Evolutionary conservation across 2,113 vertebrate genomes (phyloP).

Genomic region (Phrynosoma blainvillii): DNA sequence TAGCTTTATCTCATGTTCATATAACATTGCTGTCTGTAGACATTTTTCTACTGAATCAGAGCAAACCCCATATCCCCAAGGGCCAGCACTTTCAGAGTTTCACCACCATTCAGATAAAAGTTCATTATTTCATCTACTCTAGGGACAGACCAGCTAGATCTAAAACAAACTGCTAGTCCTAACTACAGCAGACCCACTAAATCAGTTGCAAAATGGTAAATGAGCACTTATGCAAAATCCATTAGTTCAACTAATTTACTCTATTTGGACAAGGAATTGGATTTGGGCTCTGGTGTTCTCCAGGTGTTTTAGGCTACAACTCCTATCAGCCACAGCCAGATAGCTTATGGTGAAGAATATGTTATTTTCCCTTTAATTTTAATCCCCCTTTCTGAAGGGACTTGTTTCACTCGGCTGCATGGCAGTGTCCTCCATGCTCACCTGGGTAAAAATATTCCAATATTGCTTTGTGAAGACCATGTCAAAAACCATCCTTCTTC

Average conservation of each 20-base stretch:
- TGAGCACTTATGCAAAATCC: too few species aligned
- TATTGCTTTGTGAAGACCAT: not conserved
- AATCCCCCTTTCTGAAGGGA: not conserved
- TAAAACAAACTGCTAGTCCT: too few species aligned
- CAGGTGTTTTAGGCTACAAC: not conserved
- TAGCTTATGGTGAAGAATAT: not conserved
- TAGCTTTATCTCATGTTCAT: not conserved
- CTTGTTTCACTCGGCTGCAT: not conserved
- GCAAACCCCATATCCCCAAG: not conserved
- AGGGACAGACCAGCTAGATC: not conserved
- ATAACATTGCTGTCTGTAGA: not conserved
- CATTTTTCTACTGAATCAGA: not conserved
- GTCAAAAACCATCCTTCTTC: not conserved
- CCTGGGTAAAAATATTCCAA: accelerated
- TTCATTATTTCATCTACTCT: not conserved
- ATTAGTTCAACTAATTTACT: too few species aligned
- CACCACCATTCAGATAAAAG: not conserved
- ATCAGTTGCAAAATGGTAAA: too few species aligned
- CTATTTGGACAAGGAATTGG: too few species aligned
- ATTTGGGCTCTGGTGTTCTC: not conserved
- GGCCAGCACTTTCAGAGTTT: not conserved
- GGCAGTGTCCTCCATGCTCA: not conserved
- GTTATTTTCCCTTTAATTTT: not conserved
- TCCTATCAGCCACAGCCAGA: not conserved
- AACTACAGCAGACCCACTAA: too few species aligned